phyloP scores from a whole-genome alignment of 2,113 vertebrate species.

The Cyphomyrus discorhynchus region DNA sequence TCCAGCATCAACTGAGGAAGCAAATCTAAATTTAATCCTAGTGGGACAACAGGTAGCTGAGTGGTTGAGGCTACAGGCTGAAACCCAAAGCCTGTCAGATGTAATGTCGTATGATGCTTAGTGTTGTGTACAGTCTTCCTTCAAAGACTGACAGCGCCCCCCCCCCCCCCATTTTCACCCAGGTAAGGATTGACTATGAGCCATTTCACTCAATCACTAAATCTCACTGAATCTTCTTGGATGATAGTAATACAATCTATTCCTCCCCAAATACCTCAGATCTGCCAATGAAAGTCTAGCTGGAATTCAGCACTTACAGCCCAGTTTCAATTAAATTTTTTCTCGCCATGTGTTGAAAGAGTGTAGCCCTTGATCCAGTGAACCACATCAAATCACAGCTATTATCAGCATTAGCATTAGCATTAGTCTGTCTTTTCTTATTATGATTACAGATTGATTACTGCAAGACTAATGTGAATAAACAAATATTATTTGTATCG shows the following conservation, averaged over 20 bases:
- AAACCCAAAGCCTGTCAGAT: neutral
- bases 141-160: neutral
- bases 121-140: neutral
- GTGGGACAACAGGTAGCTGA: neutral
- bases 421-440: neutral
- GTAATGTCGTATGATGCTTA: neutral
- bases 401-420: neutral
- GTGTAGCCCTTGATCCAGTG: neutral
- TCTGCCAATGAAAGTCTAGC: neutral
- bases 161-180: neutral
- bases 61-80: neutral
- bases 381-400: neutral
- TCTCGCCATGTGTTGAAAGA: neutral
- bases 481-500: neutral
- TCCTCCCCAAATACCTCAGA: neutral
- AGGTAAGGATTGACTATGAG: neutral
- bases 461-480: neutral
- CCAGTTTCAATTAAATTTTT: neutral
- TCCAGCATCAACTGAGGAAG: neutral
- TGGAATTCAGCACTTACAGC: neutral
- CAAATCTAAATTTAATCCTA: constrained; percentile 5
- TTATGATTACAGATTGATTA: neutral
- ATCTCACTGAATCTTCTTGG: neutral
- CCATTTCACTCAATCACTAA: neutral
- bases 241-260: constrained; percentile 1